A percentile compares a stretch with the other conserved stretches of the same genome.
phyloP scores from a whole-genome alignment of 2,113 vertebrate species.

The Odobenus rosmarus region DNA sequence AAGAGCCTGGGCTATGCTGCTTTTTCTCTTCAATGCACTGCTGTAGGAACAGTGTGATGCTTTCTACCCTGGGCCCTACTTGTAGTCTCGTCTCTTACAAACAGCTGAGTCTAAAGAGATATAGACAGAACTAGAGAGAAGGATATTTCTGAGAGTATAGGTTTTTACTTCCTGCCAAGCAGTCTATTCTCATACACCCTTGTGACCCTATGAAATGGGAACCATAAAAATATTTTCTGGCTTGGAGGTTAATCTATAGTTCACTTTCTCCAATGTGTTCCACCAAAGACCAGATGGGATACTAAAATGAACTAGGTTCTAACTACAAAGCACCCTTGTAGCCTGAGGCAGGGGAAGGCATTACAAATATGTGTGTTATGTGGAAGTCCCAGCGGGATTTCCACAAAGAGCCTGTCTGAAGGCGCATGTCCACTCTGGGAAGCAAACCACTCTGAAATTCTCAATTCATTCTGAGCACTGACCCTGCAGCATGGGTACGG shows the following conservation, averaged over 20 bases:
- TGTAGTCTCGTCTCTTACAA: not conserved
- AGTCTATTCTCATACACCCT: conserved; percentile 75
- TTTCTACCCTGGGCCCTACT: not conserved
- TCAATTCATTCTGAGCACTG: conserved; percentile 68
- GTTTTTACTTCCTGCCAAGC: conserved; percentile 60
- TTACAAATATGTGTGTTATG: conserved; percentile 79
- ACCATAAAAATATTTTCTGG: conserved; percentile 77
- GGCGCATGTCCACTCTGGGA: conserved; percentile 75
- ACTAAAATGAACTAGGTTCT: conserved; percentile 70
- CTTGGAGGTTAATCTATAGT: conserved; percentile 76
- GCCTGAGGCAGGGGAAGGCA: conserved; percentile 73
- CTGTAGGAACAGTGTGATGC: not conserved
- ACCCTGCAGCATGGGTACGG: conserved; percentile 54
- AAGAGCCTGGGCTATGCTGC: not conserved
- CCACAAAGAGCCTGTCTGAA: conserved; percentile 63
- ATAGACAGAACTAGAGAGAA: conserved; percentile 1
- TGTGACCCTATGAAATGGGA: conserved; percentile 77
- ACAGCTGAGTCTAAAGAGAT: not conserved
- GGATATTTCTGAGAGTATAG: conserved; percentile 31
- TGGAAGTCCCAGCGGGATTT: conserved; percentile 73
- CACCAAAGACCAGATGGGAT: conserved; percentile 76
- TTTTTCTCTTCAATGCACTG: conserved; percentile 8
- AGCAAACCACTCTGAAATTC: conserved; percentile 71
- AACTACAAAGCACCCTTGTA: conserved; percentile 76
- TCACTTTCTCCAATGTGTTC: conserved; percentile 70